These are phyloP conservation scores for Biston betularia DNA, from an alignment of 2,888 invertebrate species.

Conservation along the genomic window DNA sequence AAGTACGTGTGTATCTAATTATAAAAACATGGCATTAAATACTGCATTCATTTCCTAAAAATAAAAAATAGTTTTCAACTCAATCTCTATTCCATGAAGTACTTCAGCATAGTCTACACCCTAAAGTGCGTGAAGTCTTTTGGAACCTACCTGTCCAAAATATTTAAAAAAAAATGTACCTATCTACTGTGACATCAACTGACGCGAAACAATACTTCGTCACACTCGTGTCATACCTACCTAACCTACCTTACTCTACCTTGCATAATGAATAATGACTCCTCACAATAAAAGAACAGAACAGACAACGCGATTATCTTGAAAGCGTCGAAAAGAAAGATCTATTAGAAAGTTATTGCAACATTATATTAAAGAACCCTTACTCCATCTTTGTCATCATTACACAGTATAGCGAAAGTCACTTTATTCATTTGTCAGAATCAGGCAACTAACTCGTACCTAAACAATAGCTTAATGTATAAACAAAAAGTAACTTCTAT, in stretches of 20 bases:
- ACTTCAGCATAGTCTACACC: no score
- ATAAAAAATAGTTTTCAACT: no score
- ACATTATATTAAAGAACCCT: not conserved
- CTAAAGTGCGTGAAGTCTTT: not conserved
- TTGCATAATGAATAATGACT: constrained; percentile 14
- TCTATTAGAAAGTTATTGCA: not conserved
- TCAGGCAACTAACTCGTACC: no score
- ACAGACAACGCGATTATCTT: constrained; percentile 7
- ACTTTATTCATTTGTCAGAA: not conserved
- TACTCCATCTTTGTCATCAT: not conserved
- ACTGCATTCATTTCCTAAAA: no score
- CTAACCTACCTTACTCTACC: no score
- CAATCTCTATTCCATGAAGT: no score
- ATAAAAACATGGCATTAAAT: no score
- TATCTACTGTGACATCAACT: not conserved
- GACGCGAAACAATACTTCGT: constrained; percentile 6
- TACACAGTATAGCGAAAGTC: not conserved
- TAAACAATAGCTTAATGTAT: no score
- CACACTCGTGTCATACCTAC: not conserved
- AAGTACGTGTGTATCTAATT: no score
- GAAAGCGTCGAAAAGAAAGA: constrained; percentile 11
- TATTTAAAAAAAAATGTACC: not conserved
- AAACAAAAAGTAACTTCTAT: no score
- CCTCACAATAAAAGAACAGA: not conserved
- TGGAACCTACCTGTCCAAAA: not conserved